Conservation (phyloP, 2,113 vertebrate species). For the Sprattus sprattus region DNA sequence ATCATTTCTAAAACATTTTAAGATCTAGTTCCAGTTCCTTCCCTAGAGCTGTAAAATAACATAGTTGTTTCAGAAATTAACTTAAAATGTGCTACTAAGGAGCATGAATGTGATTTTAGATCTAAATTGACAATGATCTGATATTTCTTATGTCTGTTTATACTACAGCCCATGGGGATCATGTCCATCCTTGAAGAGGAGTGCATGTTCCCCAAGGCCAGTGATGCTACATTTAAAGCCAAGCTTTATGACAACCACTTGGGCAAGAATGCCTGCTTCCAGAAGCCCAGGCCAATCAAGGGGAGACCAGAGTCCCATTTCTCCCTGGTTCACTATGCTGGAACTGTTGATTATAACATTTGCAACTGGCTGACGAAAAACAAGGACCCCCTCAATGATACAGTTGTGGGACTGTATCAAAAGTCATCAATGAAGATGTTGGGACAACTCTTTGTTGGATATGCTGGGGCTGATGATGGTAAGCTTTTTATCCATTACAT, state of each 20-base stretch:
- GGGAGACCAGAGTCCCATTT: conserved; percentile 64
- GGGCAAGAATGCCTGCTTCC: conserved; percentile 58
- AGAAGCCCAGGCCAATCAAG: conserved; percentile 57
- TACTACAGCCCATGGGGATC: conserved; percentile 69
- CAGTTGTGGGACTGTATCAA: conserved; percentile 68
- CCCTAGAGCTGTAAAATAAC: too few relatives aligned
- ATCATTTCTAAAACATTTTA: too few relatives aligned
- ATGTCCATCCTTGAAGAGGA: conserved; percentile 74
- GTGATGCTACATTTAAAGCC: conserved; percentile 80
- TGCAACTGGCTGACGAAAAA: conserved; percentile 70
- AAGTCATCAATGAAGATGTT: conserved; percentile 76
- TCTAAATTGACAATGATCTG: too few relatives aligned
- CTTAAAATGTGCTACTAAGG: too few relatives aligned
- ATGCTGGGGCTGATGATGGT: conserved; percentile 67
- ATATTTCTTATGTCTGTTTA: not conserved
- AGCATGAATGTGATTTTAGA: too few relatives aligned
- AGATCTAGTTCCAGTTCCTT: too few relatives aligned
- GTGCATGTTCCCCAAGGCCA: conserved; percentile 75
- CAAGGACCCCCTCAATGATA: conserved; percentile 72
- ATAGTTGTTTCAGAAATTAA: too few relatives aligned
- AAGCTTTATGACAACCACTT: conserved; percentile 85
- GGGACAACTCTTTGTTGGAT: conserved; percentile 66
- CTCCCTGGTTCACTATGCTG: conserved; percentile 63
- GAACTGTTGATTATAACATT: conserved; percentile 70
- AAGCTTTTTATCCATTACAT: not conserved